phyloP scores from a whole-genome alignment of 2,113 vertebrate genomes.

The Acanthochromis polyacanthus region DNA sequence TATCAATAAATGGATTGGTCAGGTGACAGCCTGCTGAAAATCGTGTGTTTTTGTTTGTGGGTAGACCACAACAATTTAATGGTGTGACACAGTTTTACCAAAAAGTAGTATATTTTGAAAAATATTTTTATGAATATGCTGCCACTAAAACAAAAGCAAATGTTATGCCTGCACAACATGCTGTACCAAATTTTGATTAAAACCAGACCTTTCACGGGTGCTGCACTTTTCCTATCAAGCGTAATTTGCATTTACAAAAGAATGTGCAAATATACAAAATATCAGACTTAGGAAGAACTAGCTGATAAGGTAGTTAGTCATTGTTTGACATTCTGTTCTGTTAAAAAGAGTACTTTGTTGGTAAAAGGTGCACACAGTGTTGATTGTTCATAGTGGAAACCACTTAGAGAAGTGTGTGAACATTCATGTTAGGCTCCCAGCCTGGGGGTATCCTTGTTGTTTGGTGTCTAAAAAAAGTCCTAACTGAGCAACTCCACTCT shows the following conservation, averaged over 20 bases:
- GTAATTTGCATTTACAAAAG: too few species aligned
- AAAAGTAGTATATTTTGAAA: background rate
- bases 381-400: background rate
- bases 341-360: background rate
- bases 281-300: background rate
- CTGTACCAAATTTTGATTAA: too few species aligned
- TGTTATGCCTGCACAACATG: background rate
- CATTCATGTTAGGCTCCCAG: constrained; percentile 15
- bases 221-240: too few species aligned
- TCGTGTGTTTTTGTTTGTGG: constrained; percentile 1
- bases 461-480: constrained; percentile 8
- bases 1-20: background rate
- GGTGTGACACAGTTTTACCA: background rate
- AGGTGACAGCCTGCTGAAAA: constrained; percentile 11
- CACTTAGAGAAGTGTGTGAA: constrained; percentile 6
- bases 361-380: background rate
- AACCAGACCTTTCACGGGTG: too few species aligned
- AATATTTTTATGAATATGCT: constrained; percentile 4
- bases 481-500: background rate
- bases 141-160: background rate
- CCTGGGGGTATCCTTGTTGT: background rate
- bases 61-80: constrained; percentile 2
- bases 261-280: background rate
- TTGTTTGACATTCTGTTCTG: background rate
- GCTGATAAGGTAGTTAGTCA: background rate